Evolutionary conservation across 2,113 vertebrate species (phyloP), one percentile per base, ranked within the genome.

Genomic region (Notothenia coriiceps): DNA sequence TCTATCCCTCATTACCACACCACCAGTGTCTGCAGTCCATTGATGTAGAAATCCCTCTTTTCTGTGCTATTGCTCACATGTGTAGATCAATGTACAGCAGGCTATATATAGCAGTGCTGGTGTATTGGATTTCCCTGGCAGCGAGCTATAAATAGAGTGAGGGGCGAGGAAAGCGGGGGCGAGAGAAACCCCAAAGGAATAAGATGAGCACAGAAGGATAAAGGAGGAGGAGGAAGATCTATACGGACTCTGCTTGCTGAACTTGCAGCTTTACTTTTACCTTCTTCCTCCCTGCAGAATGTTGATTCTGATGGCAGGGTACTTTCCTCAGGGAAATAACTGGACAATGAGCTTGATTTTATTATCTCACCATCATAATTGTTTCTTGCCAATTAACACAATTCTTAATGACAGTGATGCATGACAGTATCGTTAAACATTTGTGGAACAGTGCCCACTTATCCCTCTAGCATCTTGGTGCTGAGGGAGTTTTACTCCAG

Each of bases 71-170:
- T 6, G 70, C 81, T 70, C 82, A 81, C 77, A 35, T 60, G 80
- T 82, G 67, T 14, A 55, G 83, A 87, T 90, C 87, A 82, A 85
- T 82, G 88, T 69, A 77, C 83, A 68, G 70, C 35, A 1, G 50
- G 66, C 71, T 92, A 91, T 83, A 73, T 77, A 83, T 92, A 91
- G 74, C 70, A n/a, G n/a, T 8, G 60, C 82, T 84, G 47, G 5
- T 62, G 86, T 51, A 78, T 87, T 75, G 91, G 90, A 90, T 90
- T 89, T 92, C 79, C 91, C 84, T 82, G 82, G 56, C 82, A 88
- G 68, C 10, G 35, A 74, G 82, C 88, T 92, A 90, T 81, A 90
- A 90, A 91, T 92, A 90, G 88, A 85, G 14, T 0, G 64, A 50
- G 60, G 40, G 76, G 85, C 17, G 74, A 87, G 70, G 46, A 69